Conservation (phyloP, 2,797 vertebrate species). For the Cyprinella venusta region DNA sequence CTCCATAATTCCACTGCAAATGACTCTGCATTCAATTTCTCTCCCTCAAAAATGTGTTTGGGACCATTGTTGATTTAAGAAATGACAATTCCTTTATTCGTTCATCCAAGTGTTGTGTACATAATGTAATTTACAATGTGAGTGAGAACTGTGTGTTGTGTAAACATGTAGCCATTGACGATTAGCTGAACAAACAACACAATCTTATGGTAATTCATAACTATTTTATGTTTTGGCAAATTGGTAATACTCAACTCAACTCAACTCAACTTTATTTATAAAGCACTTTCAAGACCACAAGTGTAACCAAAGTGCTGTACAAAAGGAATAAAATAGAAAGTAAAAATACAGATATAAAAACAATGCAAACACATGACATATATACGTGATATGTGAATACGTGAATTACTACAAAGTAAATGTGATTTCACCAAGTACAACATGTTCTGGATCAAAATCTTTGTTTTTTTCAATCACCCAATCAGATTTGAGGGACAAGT, state of each 20-base stretch:
- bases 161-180: neutral
- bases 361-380: no score
- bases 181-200: conserved; percentile 1
- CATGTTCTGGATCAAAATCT: no score
- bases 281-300: no score
- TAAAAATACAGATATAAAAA: no score
- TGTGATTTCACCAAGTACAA: neutral
- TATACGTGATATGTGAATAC: no score
- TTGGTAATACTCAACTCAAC: no score
- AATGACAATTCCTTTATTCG: neutral
- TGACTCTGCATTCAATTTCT: neutral
- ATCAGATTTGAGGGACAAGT: no score
- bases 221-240: neutral
- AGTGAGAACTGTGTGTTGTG: neutral
- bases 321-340: no score
- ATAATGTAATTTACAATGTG: neutral
- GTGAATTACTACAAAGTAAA: neutral
- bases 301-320: no score
- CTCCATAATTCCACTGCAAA: neutral
- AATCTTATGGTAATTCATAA: neutral
- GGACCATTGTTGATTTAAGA: neutral
- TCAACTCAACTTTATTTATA: no score
- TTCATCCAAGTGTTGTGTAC: neutral
- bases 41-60: neutral
- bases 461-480: no score